Percentiles rank a stretch among this genome's conserved stretches.
These are phyloP conservation scores for Uria aalge DNA, from an alignment of 2,113 vertebrate genomes.

Conservation along the genomic window DNA sequence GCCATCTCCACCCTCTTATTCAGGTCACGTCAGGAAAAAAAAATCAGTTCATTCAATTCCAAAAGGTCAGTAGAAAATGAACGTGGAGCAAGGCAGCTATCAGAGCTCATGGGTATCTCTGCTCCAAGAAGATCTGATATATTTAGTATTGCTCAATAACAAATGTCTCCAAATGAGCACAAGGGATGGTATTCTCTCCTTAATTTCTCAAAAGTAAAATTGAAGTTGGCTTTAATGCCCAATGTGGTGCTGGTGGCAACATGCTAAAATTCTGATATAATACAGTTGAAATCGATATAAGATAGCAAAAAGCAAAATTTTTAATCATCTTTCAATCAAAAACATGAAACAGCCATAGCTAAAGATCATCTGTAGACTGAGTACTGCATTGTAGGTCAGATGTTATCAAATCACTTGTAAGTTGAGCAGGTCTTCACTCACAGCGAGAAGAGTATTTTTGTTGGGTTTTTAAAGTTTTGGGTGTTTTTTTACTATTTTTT, in stretches of 20 bases:
- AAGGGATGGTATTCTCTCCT: background rate
- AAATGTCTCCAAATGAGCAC: background rate
- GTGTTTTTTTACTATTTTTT: background rate
- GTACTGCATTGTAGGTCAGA: background rate
- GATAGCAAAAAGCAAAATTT: background rate
- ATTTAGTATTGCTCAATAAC: background rate
- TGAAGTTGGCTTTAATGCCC: background rate
- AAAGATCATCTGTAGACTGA: background rate
- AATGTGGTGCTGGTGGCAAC: background rate
- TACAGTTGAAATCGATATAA: background rate
- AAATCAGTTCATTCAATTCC: background rate
- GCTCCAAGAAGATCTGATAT: background rate
- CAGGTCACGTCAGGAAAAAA: background rate
- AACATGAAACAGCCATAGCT: background rate
- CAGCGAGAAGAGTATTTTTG: background rate
- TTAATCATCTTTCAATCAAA: background rate
- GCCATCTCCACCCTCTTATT: background rate
- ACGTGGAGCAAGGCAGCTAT: background rate
- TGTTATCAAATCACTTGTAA: background rate
- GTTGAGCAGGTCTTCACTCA: background rate
- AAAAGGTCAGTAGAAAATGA: background rate
- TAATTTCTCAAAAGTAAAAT: background rate
- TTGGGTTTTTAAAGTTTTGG: background rate
- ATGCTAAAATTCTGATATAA: background rate
- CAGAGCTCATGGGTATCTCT: background rate